Percentiles rank a stretch among this genome's conserved stretches.
Evolutionary conservation across 1,140 invertebrate genomes (phyloP).

Genomic region (Hycleus phaleratus): DNA sequence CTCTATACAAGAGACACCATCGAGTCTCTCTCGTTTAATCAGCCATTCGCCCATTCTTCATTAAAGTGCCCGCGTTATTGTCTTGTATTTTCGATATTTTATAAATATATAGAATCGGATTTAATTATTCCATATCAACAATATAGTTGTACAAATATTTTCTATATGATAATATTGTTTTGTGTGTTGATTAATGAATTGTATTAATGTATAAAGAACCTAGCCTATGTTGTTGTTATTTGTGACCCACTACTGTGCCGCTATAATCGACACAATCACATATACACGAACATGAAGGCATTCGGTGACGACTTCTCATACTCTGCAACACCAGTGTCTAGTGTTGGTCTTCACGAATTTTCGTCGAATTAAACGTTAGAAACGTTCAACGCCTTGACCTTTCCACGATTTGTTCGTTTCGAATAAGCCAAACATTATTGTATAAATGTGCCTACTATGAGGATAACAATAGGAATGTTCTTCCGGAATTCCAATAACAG

Average conservation of each 20-base stretch:
- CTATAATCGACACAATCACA: constrained; percentile 7
- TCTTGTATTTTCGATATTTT: constrained; percentile 11
- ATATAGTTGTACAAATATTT: constrained; percentile 7
- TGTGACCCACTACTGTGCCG: constrained; percentile 18
- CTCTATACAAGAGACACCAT: background rate
- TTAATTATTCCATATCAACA: background rate
- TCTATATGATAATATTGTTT: background rate
- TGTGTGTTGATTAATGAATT: constrained; percentile 1
- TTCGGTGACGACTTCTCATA: constrained; percentile 9
- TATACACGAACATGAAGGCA: constrained; percentile 9
- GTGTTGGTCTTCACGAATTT: background rate
- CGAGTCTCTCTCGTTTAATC: background rate
- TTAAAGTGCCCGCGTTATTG: constrained; percentile 1
- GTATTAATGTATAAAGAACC: background rate
- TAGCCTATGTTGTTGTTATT: background rate
- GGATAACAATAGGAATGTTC: too few species aligned
- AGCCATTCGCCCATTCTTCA: background rate
- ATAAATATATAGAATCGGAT: constrained; percentile 4
- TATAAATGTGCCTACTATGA: too few species aligned
- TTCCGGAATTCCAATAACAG: too few species aligned
- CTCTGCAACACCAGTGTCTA: constrained; percentile 15
- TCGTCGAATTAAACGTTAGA: too few species aligned
- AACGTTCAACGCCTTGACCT: too few species aligned
- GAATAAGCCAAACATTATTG: too few species aligned
- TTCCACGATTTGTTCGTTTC: too few species aligned